Evolutionary conservation across 2,797 vertebrate genomes (phyloP).

Genomic region (Muscicapa comitata): DNA sequence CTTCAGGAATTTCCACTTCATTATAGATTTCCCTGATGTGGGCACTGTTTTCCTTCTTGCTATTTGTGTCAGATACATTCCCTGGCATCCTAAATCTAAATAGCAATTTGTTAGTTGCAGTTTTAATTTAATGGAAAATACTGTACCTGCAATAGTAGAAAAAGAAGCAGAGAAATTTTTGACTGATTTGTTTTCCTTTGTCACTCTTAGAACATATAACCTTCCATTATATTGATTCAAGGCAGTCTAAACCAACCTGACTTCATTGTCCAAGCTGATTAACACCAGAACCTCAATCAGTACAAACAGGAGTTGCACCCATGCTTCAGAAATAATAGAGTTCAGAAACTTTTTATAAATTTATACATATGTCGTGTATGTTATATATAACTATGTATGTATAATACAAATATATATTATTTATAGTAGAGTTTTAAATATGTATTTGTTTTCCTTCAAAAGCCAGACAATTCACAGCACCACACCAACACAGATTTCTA

Average conservation of each 20-base stretch:
- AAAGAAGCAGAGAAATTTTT: background rate
- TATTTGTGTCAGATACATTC: background rate
- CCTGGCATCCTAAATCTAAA: background rate
- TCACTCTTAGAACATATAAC: background rate
- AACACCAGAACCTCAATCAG: background rate
- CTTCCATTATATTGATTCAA: background rate
- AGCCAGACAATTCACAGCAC: background rate
- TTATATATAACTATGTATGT: background rate
- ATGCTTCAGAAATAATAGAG: background rate
- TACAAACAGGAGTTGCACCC: fast-evolving
- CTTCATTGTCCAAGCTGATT: background rate
- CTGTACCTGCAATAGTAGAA: background rate
- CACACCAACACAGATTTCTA: background rate
- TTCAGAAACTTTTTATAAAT: background rate
- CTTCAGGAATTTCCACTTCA: background rate
- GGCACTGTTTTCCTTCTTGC: background rate
- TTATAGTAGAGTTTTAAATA: background rate
- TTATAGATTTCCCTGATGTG: background rate
- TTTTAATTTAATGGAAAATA: background rate
- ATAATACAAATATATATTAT: background rate
- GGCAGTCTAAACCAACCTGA: background rate
- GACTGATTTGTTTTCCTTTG: background rate
- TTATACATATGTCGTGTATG: background rate
- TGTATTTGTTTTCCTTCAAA: background rate
- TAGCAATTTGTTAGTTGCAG: background rate